These are phyloP conservation scores for Crossocerus cetratus DNA, from an alignment of 2,888 invertebrate species.

Conservation along the genomic window DNA sequence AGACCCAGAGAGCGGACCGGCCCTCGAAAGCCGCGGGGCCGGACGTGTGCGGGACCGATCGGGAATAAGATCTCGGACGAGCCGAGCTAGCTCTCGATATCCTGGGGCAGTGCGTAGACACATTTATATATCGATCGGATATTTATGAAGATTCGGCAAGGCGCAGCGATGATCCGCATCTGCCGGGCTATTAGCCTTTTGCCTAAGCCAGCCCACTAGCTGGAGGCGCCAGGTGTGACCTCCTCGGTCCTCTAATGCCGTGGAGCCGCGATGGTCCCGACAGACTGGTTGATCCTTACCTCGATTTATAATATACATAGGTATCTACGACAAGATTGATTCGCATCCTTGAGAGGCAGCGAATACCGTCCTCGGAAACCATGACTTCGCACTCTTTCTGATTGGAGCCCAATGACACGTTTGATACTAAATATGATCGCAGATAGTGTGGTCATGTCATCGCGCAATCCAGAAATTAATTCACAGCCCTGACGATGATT, in stretches of 20 bases:
- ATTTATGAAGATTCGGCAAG: slow-evolving; percentile 73
- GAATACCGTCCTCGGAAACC: neutral
- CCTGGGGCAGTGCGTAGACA: slow-evolving; percentile 35
- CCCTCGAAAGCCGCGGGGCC: slow-evolving; percentile 46
- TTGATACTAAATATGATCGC: too few relatives aligned
- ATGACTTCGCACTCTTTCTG: too few relatives aligned
- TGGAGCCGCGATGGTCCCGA: slow-evolving; percentile 50
- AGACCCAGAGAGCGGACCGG: slow-evolving; percentile 35
- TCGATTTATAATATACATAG: slow-evolving; percentile 34
- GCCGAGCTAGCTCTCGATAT: slow-evolving; percentile 15
- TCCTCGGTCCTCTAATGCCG: slow-evolving; percentile 60
- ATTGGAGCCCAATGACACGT: too few relatives aligned
- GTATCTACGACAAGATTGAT: slow-evolving; percentile 65
- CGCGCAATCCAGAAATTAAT: neutral
- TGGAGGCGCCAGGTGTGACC: slow-evolving; percentile 68
- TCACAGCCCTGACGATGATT: slow-evolving; percentile 32
- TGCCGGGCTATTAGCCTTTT: slow-evolving; percentile 64
- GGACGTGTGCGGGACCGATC: slow-evolving; percentile 43
- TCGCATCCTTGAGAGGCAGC: slow-evolving; percentile 63
- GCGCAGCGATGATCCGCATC: slow-evolving; percentile 68
- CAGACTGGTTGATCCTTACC: slow-evolving; percentile 33
- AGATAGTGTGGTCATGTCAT: too few relatives aligned
- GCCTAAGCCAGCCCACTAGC: slow-evolving; percentile 60
- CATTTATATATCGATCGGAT: slow-evolving; percentile 60
- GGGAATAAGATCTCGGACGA: slow-evolving; percentile 47